These are phyloP conservation scores for Teleiodes luculella DNA, from an alignment of 2,888 invertebrate species.

Conservation along the genomic window DNA sequence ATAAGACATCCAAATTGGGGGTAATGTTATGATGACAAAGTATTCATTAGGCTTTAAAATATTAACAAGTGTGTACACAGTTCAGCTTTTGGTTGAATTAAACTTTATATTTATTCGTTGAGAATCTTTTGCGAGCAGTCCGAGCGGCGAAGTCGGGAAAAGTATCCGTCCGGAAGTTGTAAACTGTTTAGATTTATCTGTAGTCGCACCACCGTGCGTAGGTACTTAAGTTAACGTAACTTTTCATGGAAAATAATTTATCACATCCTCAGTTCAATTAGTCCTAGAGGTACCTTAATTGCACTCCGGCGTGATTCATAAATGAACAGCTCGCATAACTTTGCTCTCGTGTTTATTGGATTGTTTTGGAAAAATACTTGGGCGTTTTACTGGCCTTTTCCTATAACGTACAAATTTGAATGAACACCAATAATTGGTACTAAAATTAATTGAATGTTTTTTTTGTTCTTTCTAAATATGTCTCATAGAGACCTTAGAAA, in stretches of 20 bases:
- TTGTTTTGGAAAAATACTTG: no score
- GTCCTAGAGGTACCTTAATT: slow-evolving; percentile 33
- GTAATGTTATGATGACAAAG: no score
- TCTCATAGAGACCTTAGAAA: no score
- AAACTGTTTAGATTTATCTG: slow-evolving; percentile 48
- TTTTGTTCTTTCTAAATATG: no score
- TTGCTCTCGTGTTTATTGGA: not conserved
- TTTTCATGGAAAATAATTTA: slow-evolving; percentile 34
- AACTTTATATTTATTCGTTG: no score
- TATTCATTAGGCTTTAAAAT: no score
- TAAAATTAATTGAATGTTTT: no score
- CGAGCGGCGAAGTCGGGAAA: slow-evolving; percentile 7
- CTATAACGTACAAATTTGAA: no score
- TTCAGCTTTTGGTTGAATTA: slow-evolving; percentile 22
- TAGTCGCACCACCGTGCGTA: slow-evolving; percentile 31
- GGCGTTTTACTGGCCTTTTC: no score
- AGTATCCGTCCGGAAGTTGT: slow-evolving; percentile 42
- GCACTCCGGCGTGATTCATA: slow-evolving; percentile 31
- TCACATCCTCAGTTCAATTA: slow-evolving; percentile 38
- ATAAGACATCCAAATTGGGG: no score
- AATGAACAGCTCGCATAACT: slow-evolving; percentile 9
- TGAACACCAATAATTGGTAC: no score
- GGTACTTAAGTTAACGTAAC: slow-evolving; percentile 28
- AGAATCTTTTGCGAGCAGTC: no score
- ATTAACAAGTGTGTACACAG: not conserved